A percentile compares a stretch with the other conserved stretches of the same genome.
Conservation (phyloP, 2,113 vertebrate species). For the Rafetus swinhoei region DNA sequence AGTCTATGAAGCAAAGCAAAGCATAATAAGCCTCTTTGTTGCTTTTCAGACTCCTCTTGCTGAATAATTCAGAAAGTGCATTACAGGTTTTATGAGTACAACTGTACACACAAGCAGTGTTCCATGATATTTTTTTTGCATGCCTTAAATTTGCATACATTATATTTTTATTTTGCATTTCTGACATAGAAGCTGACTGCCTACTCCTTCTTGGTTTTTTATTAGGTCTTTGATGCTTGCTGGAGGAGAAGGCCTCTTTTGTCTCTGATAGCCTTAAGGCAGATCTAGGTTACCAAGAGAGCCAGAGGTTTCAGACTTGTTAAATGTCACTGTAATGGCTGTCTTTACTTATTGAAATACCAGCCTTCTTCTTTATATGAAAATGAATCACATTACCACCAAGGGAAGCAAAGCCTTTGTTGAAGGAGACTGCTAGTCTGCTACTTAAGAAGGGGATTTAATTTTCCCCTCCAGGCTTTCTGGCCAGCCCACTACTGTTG, state of each 20-base stretch:
- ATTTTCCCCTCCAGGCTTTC: slow-evolving; percentile 72
- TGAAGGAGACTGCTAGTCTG: slow-evolving; percentile 77
- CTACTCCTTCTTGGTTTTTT: slow-evolving; percentile 82
- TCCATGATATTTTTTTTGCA: slow-evolving; percentile 56
- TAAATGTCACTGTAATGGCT: slow-evolving; percentile 90
- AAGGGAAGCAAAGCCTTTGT: slow-evolving; percentile 76
- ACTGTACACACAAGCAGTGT: slow-evolving; percentile 65
- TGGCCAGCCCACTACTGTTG: slow-evolving; percentile 70
- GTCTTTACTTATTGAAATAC: slow-evolving; percentile 84
- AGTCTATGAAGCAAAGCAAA: slow-evolving; percentile 85
- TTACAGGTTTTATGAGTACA: slow-evolving; percentile 65
- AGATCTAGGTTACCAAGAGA: slow-evolving; percentile 81
- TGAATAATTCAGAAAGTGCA: slow-evolving; percentile 70
- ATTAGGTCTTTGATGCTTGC: slow-evolving; percentile 86
- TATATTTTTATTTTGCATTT: slow-evolving; percentile 87
- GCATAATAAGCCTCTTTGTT: slow-evolving; percentile 87
- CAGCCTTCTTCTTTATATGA: slow-evolving; percentile 81
- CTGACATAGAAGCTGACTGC: slow-evolving; percentile 75
- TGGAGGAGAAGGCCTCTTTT: slow-evolving; percentile 87
- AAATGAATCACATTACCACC: slow-evolving; percentile 79
- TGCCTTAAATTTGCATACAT: slow-evolving; percentile 81
- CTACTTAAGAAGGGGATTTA: slow-evolving; percentile 76
- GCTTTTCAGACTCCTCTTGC: slow-evolving; percentile 55
- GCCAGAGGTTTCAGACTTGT: slow-evolving; percentile 82
- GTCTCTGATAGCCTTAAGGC: slow-evolving; percentile 86